These are phyloP conservation scores for Spodoptera littoralis DNA, from an alignment of 2,888 invertebrate genomes.

Conservation along the genomic window DNA sequence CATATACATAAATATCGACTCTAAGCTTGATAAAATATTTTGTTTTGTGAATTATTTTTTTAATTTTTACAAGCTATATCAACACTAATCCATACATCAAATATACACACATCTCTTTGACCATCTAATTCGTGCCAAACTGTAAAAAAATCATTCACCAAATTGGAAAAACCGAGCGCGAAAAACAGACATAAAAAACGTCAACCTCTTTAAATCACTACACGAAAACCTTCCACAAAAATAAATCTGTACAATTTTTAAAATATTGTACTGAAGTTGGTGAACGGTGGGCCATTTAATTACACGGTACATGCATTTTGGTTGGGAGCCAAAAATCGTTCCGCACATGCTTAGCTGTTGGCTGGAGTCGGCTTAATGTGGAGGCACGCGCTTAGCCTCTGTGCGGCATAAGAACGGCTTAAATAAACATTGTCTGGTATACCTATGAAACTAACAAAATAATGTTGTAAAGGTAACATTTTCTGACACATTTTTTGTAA, in stretches of 20 bases:
- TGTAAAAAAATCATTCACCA: slow-evolving; percentile 5
- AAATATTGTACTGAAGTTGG: slow-evolving; percentile 52
- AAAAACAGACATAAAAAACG: slow-evolving; percentile 30
- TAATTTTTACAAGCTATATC: slow-evolving; percentile 8
- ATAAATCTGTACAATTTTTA: slow-evolving; percentile 49
- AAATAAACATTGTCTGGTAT: slow-evolving; percentile 24
- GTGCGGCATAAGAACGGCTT: slow-evolving; percentile 28
- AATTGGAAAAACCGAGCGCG: slow-evolving; percentile 21
- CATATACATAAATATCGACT: neutral
- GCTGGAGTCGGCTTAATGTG: slow-evolving; percentile 38
- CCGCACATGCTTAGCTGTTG: slow-evolving; percentile 50
- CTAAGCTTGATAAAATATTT: too few relatives aligned
- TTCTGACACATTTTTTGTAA: neutral
- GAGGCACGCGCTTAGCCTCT: slow-evolving; percentile 37
- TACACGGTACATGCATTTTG: slow-evolving; percentile 66
- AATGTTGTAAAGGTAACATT: neutral
- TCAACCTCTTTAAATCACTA: slow-evolving; percentile 37
- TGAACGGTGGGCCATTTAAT: slow-evolving; percentile 63
- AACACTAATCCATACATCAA: too few relatives aligned
- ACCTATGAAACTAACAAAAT: slow-evolving; percentile 8
- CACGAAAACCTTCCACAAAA: slow-evolving; percentile 35
- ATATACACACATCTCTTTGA: neutral
- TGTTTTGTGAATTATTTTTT: neutral
- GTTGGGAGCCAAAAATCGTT: slow-evolving; percentile 62
- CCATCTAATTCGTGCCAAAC: slow-evolving; percentile 17